phyloP scores from a whole-genome alignment of 1,140 invertebrate species.

The Dreissena polymorpha region DNA sequence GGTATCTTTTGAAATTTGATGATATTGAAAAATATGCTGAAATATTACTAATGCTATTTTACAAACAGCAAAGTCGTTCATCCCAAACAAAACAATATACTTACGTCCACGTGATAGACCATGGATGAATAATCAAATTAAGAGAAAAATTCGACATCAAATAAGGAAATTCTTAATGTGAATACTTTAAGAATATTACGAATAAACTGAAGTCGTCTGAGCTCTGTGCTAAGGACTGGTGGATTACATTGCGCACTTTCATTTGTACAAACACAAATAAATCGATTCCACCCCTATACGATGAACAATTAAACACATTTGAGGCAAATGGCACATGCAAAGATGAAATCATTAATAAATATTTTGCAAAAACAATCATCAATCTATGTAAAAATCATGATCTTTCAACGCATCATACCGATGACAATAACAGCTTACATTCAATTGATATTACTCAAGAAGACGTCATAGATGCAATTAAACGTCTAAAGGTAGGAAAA shows the following conservation, averaged over 20 bases:
- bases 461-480: neutral
- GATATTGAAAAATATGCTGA: no score
- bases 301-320: neutral
- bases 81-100: no score
- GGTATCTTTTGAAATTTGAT: no score
- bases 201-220: neutral
- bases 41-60: no score
- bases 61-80: no score
- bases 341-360: neutral
- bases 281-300: neutral
- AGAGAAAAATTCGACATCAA: no score
- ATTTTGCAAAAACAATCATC: neutral
- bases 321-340: neutral
- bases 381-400: neutral
- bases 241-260: neutral
- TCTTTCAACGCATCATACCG: neutral
- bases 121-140: no score
- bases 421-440: neutral
- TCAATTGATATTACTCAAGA: neutral
- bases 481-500: constrained; percentile 4
- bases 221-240: neutral
- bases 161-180: neutral
- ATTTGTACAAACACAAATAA: neutral
- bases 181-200: neutral
- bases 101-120: no score